Percentiles rank a stretch among this genome's conserved stretches.
These are phyloP conservation scores for Conger conger DNA, from an alignment of 2,113 vertebrate species.

Conservation along the genomic window DNA sequence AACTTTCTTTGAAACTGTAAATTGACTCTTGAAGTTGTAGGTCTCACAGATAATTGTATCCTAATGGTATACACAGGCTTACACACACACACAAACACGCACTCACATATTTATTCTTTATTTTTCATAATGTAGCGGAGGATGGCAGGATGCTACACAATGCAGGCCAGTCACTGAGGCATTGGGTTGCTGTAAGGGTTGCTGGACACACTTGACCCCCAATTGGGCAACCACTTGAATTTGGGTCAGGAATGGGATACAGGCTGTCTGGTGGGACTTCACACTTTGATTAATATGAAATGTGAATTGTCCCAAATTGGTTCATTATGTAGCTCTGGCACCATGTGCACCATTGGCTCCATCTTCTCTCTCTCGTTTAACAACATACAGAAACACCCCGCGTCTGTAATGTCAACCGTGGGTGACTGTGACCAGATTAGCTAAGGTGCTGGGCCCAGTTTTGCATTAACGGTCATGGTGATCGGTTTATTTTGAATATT, in stretches of 20 bases:
- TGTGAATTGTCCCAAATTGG: background rate
- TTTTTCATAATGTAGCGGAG: background rate
- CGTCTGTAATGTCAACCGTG: background rate
- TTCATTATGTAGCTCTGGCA: background rate
- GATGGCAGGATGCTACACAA: background rate
- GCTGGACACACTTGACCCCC: background rate
- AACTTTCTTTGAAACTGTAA: too few relatives aligned
- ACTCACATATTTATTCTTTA: too few relatives aligned
- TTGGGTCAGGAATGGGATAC: background rate
- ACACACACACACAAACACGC: too few relatives aligned
- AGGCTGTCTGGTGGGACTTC: background rate
- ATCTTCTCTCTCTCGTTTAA: background rate
- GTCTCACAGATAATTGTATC: too few relatives aligned
- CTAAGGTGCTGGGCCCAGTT: too few relatives aligned
- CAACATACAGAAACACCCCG: background rate
- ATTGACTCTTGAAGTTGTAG: too few relatives aligned
- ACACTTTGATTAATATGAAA: background rate
- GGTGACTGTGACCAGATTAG: background rate
- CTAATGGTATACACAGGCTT: too few relatives aligned
- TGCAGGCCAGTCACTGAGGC: background rate
- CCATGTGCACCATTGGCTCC: background rate
- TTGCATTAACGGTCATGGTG: too few relatives aligned
- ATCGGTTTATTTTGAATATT: background rate
- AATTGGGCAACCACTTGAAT: background rate
- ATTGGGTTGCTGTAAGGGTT: background rate